These are phyloP conservation scores for Micropterix aruncella DNA, from an alignment of 2,888 invertebrate species.

Conservation along the genomic window DNA sequence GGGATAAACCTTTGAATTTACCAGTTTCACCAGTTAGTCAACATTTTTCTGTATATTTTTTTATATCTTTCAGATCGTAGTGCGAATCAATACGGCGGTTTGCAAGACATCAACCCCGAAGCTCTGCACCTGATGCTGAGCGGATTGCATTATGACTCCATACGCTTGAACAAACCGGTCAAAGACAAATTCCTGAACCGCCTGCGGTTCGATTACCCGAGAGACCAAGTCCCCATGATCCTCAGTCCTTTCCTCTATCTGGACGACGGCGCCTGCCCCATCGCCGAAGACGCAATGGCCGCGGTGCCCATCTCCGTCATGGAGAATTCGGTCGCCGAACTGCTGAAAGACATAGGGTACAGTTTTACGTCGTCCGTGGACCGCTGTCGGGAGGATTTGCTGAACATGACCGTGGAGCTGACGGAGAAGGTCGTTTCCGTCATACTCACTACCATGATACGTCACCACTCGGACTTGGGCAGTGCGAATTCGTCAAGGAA, in stretches of 20 bases:
- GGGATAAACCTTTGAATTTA: not conserved
- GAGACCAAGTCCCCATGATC: conserved; percentile 63
- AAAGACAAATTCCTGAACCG: conserved; percentile 56
- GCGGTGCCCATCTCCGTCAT: conserved; percentile 26
- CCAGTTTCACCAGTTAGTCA: too few species aligned
- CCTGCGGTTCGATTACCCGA: conserved; percentile 63
- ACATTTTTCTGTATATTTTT: too few species aligned
- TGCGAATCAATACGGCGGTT: conserved; percentile 47
- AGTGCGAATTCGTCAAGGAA: conserved; percentile 38
- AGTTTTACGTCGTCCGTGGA: conserved; percentile 62
- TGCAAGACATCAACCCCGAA: conserved; percentile 67
- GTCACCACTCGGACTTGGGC: conserved; percentile 42
- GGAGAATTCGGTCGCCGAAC: conserved; percentile 58
- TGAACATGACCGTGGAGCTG: conserved; percentile 56
- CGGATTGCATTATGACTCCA: conserved; percentile 27
- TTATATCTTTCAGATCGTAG: conserved; percentile 30
- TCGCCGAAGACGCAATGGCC: conserved; percentile 28
- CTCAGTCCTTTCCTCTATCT: conserved; percentile 65
- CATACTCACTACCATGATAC: conserved; percentile 59
- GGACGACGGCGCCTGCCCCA: conserved; percentile 40
- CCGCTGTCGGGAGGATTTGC: conserved; percentile 59
- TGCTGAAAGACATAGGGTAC: conserved; percentile 73
- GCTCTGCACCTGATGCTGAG: conserved; percentile 55
- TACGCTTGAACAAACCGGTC: conserved; percentile 44
- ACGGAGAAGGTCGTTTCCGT: conserved; percentile 60